A percentile compares a stretch with the other conserved stretches of the same genome.
phyloP scores from a whole-genome alignment of 2,888 invertebrate species.

The Barypeithes pellucidus region DNA sequence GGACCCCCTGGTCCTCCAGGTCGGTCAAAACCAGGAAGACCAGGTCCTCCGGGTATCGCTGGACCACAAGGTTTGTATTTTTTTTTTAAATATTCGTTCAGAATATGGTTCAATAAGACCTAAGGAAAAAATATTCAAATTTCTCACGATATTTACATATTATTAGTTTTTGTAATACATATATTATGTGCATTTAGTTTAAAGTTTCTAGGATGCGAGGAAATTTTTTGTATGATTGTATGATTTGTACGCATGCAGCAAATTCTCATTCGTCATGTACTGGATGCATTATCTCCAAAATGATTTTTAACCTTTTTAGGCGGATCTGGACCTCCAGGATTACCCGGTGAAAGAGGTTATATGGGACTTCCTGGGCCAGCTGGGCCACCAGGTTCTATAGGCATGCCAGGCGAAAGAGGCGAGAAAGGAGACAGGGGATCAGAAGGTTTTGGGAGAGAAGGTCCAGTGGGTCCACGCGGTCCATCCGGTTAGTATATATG shows the following conservation, averaged over 20 bases:
- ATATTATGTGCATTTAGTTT: too few species aligned
- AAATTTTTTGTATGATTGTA: too few species aligned
- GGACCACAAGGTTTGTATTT: constrained; percentile 77
- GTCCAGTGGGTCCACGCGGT: constrained; percentile 82
- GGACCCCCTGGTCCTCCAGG: constrained; percentile 82
- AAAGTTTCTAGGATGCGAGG: too few species aligned
- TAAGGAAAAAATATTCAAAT: too few species aligned
- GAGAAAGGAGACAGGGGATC: constrained; percentile 82
- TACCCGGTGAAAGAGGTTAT: constrained; percentile 78
- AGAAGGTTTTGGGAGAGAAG: constrained; percentile 83
- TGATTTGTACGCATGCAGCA: too few species aligned
- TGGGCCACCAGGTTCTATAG: constrained; percentile 76
- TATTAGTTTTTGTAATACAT: too few species aligned
- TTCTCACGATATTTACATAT: too few species aligned
- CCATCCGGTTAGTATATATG: constrained; percentile 78
- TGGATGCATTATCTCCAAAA: too few species aligned
- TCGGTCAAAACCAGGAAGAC: constrained; percentile 78
- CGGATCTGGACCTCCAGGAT: constrained; percentile 78
- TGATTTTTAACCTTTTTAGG: constrained; percentile 72
- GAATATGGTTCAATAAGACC: too few species aligned
- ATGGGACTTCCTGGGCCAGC: constrained; percentile 78
- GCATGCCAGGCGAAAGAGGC: constrained; percentile 78
- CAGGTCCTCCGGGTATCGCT: constrained; percentile 80
- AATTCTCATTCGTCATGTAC: too few species aligned
- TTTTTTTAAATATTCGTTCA: too few species aligned